Conservation (phyloP, 2,113 vertebrate species). For the Atractosteus spatula region DNA sequence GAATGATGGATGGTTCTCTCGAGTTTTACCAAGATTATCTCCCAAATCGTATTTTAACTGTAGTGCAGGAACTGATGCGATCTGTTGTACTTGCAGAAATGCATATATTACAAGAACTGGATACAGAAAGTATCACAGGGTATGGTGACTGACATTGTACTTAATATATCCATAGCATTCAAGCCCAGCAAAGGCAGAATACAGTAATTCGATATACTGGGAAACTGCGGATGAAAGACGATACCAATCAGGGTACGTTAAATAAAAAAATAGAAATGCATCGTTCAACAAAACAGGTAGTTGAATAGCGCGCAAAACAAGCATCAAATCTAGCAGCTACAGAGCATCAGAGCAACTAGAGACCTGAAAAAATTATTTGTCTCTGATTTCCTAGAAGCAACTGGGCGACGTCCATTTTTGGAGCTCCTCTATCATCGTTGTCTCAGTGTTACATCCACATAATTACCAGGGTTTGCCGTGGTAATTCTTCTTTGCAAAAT, state of each 20-base stretch:
- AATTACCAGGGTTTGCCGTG: slow-evolving; percentile 8
- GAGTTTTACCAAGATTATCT: no score
- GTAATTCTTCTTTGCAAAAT: slow-evolving; percentile 44
- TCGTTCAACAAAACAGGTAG: neutral
- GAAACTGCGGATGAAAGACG: neutral
- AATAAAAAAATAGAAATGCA: neutral
- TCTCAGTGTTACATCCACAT: slow-evolving; percentile 5
- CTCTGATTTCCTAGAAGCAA: neutral
- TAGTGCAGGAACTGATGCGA: no score
- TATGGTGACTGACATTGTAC: slow-evolving; percentile 31
- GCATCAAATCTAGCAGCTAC: neutral
- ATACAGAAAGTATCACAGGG: slow-evolving; percentile 26
- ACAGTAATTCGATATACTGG: neutral
- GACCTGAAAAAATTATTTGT: neutral
- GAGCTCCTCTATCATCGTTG: neutral
- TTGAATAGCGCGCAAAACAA: neutral
- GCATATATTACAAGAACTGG: neutral
- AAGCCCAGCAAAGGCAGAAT: slow-evolving; percentile 7
- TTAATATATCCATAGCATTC: slow-evolving; percentile 1
- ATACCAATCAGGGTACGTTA: neutral
- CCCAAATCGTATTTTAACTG: no score
- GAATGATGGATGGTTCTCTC: no score
- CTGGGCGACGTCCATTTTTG: slow-evolving; percentile 15
- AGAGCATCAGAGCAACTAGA: neutral
- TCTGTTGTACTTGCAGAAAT: no score